These are phyloP conservation scores for Drosophila biarmipes DNA, from an alignment of 1,140 invertebrate species.

Conservation along the genomic window DNA sequence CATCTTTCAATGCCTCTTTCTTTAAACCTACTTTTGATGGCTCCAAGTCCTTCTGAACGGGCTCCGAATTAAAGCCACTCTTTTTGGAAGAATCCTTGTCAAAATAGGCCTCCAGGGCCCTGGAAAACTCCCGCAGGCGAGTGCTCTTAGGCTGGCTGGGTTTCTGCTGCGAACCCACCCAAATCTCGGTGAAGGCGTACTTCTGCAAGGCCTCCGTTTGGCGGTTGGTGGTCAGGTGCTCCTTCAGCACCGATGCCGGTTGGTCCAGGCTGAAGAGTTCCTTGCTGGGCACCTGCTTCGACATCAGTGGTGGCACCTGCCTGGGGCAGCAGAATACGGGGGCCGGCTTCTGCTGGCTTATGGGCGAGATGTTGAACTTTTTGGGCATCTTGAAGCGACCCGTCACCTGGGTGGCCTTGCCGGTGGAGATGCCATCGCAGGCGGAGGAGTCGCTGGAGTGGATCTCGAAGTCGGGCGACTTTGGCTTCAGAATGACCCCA, in stretches of 20 bases:
- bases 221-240: not conserved
- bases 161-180: constrained; percentile 44
- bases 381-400: constrained; percentile 7
- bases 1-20: too few species aligned
- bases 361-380: constrained; percentile 11
- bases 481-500: not conserved
- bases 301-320: not conserved
- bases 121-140: constrained; percentile 7
- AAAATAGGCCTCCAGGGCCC: constrained; percentile 49
- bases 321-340: not conserved
- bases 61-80: not conserved
- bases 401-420: not conserved
- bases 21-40: constrained; percentile 7
- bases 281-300: not conserved
- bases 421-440: constrained; percentile 1
- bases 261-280: constrained; percentile 31
- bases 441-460: constrained; percentile 13
- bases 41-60: not conserved
- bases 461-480: not conserved
- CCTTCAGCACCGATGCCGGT: not conserved
- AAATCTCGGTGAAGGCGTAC: constrained; percentile 50
- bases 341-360: not conserved
- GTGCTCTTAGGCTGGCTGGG: constrained; percentile 1
- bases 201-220: constrained; percentile 21
- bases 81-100: not conserved